Percentiles rank a stretch among this genome's conserved stretches.
Evolutionary conservation across 2,113 vertebrate genomes (phyloP).

Genomic region (Kryptolebias marmoratus): DNA sequence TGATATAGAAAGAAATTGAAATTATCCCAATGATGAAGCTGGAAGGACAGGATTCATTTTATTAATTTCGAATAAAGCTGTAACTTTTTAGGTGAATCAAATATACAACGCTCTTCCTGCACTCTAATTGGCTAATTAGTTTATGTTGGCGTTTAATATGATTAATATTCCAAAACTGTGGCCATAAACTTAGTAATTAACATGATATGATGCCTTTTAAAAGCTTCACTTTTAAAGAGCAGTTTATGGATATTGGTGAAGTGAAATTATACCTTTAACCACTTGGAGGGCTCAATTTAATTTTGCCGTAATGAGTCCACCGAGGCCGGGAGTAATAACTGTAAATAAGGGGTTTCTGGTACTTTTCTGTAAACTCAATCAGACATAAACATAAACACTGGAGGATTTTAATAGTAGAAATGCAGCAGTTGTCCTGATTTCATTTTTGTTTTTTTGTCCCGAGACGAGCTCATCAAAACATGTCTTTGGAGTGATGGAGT

Average conservation of each 20-base stretch:
- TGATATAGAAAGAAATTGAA: conserved; percentile 40
- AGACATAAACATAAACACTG: not conserved
- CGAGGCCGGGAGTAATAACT: not conserved
- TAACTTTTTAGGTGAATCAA: conserved; percentile 18
- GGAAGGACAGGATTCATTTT: conserved; percentile 22
- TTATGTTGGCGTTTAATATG: conserved; percentile 16
- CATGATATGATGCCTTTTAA: conserved; percentile 27
- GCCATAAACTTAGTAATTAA: conserved; percentile 34
- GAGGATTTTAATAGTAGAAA: not conserved
- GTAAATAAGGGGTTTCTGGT: not conserved
- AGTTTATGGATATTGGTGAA: conserved; percentile 16
- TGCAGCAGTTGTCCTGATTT: not conserved
- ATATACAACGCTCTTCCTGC: not conserved
- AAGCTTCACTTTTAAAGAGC: conserved; percentile 22
- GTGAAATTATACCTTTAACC: conserved; percentile 5
- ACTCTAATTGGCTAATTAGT: conserved; percentile 31
- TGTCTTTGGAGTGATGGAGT: not conserved
- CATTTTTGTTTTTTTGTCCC: no score
- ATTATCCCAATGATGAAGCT: conserved; percentile 10
- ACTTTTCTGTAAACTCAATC: not conserved
- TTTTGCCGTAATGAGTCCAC: conserved; percentile 8
- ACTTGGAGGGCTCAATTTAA: conserved; percentile 7
- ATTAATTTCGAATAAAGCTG: conserved; percentile 36
- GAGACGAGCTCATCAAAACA: no score
- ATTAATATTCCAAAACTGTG: conserved; percentile 25